These are phyloP conservation scores for Hypena proboscidalis DNA, from an alignment of 2,888 invertebrate genomes.

Conservation along the genomic window DNA sequence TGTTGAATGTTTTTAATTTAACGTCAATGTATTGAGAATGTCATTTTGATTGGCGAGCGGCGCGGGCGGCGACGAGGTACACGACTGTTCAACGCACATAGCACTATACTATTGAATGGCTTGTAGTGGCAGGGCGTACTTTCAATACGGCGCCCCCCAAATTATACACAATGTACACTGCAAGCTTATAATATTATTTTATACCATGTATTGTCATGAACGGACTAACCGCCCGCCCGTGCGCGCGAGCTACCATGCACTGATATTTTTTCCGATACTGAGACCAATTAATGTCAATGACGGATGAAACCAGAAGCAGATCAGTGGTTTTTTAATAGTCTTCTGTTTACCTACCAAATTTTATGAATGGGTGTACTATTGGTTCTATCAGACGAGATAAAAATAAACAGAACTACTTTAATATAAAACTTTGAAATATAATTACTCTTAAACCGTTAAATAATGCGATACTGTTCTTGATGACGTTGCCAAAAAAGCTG, in stretches of 20 bases:
- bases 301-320: conserved; percentile 73
- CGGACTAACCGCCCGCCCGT: conserved; percentile 38
- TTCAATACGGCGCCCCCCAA: conserved; percentile 58
- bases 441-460: too few species aligned
- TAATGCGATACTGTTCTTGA: too few species aligned
- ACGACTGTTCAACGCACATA: conserved; percentile 69
- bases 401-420: too few species aligned
- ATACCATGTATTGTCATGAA: conserved; percentile 43
- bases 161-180: conserved; percentile 58
- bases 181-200: conserved; percentile 53
- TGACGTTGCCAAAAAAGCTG: too few species aligned
- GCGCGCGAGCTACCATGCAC: conserved; percentile 64
- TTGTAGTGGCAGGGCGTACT: conserved; percentile 51
- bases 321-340: conserved; percentile 64
- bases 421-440: too few species aligned
- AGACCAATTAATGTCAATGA: conserved; percentile 77
- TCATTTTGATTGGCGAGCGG: conserved; percentile 63
- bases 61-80: conserved; percentile 48
- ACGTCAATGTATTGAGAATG: conserved; percentile 60
- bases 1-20: conserved; percentile 61
- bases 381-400: conserved; percentile 15
- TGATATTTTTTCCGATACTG: conserved; percentile 70
- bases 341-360: conserved; percentile 50
- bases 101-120: conserved; percentile 66
- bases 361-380: conserved; percentile 44